These are phyloP conservation scores for Drosophila serrata DNA, from an alignment of 1,140 invertebrate genomes.

Conservation along the genomic window DNA sequence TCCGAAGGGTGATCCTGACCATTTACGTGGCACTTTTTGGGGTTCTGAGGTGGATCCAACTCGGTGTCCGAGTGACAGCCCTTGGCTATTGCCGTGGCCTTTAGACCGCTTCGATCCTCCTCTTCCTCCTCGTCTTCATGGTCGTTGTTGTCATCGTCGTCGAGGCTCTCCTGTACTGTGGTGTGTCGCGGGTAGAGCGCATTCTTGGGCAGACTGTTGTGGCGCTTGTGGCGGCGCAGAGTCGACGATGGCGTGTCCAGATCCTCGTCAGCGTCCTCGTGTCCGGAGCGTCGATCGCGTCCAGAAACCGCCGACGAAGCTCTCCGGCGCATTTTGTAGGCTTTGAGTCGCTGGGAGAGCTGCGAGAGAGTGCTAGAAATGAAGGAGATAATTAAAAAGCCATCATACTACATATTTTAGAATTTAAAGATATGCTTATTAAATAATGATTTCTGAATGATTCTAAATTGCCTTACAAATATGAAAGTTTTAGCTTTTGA, in stretches of 20 bases:
- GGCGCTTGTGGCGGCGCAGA: constrained; percentile 61
- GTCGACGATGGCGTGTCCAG: constrained; percentile 54
- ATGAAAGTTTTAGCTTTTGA: too few species aligned
- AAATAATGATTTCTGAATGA: not conserved
- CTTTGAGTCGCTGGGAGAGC: constrained; percentile 58
- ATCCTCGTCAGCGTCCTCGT: constrained; percentile 64
- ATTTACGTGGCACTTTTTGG: constrained; percentile 23
- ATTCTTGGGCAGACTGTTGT: constrained; percentile 80
- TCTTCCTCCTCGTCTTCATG: constrained; percentile 4
- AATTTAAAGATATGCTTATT: not conserved
- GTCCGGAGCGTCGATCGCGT: constrained; percentile 44
- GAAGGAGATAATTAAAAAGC: not conserved
- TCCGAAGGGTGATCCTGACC: constrained; percentile 68
- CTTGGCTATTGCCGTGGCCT: constrained; percentile 30
- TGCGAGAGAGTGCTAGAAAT: constrained; percentile 59
- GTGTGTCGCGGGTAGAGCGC: constrained; percentile 62
- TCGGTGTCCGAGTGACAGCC: constrained; percentile 73
- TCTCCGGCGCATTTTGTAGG: constrained; percentile 65
- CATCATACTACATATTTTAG: not conserved
- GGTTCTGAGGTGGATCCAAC: constrained; percentile 45
- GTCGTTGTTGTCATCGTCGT: constrained; percentile 35
- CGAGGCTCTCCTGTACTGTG: constrained; percentile 57
- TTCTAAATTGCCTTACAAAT: not conserved
- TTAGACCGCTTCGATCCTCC: not conserved
- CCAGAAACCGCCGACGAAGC: constrained; percentile 66